These are phyloP conservation scores for Drosophila kuntzei DNA, from an alignment of 2,888 invertebrate genomes.

Conservation along the genomic window DNA sequence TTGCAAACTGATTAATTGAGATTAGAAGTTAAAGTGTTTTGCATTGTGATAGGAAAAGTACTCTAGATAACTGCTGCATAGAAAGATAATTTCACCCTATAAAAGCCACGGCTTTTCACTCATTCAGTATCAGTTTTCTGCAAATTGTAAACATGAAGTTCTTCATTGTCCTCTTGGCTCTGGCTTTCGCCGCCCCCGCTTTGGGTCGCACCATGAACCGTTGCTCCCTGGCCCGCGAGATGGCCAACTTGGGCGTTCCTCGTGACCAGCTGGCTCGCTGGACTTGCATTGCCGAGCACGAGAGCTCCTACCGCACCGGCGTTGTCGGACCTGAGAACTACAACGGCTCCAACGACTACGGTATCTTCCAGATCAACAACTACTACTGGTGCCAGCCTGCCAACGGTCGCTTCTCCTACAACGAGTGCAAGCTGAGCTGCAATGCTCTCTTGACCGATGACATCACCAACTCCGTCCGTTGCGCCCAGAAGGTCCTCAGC, in stretches of 20 bases:
- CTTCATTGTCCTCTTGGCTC: conserved; percentile 54
- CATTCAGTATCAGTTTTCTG: conserved; percentile 48
- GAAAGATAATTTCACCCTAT: conserved; percentile 29
- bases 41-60: conserved; percentile 12
- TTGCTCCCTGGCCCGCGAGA: conserved; percentile 73
- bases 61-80: conserved; percentile 17
- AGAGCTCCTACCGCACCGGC: conserved; percentile 84
- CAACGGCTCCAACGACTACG: conserved; percentile 85
- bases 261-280: conserved; percentile 68
- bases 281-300: conserved; percentile 79
- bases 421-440: conserved; percentile 77
- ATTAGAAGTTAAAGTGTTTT: conserved; percentile 2
- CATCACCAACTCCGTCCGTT: conserved; percentile 54
- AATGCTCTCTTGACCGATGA: conserved; percentile 32
- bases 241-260: conserved; percentile 74
- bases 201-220: conserved; percentile 61
- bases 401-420: conserved; percentile 72
- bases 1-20: conserved; percentile 4
- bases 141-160: conserved; percentile 50
- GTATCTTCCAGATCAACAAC: conserved; percentile 84
- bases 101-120: conserved; percentile 25
- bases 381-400: conserved; percentile 82
- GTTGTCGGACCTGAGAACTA: conserved; percentile 85
- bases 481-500: conserved; percentile 66
- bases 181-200: conserved; percentile 66